Conservation (phyloP, 2,113 vertebrate species). For the Lepisosteus osseus region DNA sequence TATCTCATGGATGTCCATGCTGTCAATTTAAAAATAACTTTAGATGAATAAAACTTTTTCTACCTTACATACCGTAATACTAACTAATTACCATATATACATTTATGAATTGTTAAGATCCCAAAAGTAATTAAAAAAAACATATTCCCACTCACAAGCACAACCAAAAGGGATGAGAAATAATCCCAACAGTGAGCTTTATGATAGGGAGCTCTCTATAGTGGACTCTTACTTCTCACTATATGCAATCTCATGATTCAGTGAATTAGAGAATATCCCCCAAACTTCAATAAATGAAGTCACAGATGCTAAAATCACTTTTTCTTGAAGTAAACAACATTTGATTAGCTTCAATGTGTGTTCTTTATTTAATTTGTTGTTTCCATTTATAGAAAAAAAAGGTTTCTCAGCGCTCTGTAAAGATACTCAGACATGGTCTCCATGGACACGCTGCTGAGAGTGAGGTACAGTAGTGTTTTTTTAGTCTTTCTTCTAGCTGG, state of each 20-base stretch:
- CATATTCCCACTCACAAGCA: neutral
- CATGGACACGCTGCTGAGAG: constrained; percentile 41
- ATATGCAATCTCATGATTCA: constrained; percentile 71
- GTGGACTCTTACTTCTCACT: constrained; percentile 31
- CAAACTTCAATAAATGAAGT: constrained; percentile 49
- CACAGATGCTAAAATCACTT: constrained; percentile 43
- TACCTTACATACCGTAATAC: too few relatives aligned
- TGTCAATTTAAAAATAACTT: too few relatives aligned
- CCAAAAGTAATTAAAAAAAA: neutral
- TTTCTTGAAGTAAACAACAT: constrained; percentile 33
- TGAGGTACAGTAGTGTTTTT: constrained; percentile 28
- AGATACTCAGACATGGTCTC: constrained; percentile 27
- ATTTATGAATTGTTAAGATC: too few relatives aligned
- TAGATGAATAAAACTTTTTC: too few relatives aligned
- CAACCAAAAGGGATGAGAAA: neutral
- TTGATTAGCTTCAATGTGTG: constrained; percentile 29
- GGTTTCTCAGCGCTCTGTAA: constrained; percentile 28
- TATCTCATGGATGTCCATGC: too few relatives aligned
- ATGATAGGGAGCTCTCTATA: constrained; percentile 17
- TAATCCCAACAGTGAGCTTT: constrained; percentile 17
- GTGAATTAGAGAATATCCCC: constrained; percentile 68
- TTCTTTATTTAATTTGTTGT: constrained; percentile 37
- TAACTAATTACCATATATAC: too few relatives aligned
- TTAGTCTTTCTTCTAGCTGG: constrained; percentile 13
- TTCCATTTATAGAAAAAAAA: constrained; percentile 38